phyloP scores from a whole-genome alignment of 2,113 vertebrate species.

The Leucopsar rothschildi region DNA sequence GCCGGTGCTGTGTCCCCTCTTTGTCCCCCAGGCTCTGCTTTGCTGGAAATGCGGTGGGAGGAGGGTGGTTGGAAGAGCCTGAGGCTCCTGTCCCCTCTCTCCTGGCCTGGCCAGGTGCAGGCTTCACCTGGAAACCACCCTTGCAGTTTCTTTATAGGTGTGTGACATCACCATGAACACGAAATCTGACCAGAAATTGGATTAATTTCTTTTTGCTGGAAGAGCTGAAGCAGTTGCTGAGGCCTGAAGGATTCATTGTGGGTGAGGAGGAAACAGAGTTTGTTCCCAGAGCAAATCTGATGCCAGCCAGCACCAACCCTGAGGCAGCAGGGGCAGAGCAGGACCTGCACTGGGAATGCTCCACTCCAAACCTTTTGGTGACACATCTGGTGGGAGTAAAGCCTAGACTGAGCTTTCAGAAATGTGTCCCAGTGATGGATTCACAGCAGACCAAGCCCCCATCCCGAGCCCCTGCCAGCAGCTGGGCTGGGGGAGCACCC shows the following conservation, averaged over 20 bases:
- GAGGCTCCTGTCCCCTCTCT: not conserved
- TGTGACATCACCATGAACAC: not conserved
- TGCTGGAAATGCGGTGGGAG: not conserved
- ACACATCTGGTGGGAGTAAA: not conserved
- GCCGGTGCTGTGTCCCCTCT: not conserved
- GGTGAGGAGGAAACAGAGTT: not conserved
- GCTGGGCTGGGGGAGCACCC: accelerated
- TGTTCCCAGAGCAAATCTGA: not conserved
- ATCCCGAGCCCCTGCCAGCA: not conserved
- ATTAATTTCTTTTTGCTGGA: not conserved
- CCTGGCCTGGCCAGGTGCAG: not conserved
- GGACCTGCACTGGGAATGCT: not conserved
- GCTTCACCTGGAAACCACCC: not conserved
- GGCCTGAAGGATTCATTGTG: not conserved
- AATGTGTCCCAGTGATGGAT: not conserved
- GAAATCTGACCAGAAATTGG: not conserved
- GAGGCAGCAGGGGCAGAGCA: not conserved
- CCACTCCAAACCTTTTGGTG: not conserved
- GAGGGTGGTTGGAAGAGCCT: not conserved
- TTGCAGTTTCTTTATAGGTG: not conserved
- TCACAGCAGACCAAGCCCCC: not conserved
- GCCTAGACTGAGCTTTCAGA: not conserved
- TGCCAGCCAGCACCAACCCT: not conserved
- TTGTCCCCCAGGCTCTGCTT: not conserved
- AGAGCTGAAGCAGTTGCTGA: not conserved